Base-by-base conservation (phyloP, 1,140 invertebrate genomes). In the Lordiphosa mommai region DNA sequence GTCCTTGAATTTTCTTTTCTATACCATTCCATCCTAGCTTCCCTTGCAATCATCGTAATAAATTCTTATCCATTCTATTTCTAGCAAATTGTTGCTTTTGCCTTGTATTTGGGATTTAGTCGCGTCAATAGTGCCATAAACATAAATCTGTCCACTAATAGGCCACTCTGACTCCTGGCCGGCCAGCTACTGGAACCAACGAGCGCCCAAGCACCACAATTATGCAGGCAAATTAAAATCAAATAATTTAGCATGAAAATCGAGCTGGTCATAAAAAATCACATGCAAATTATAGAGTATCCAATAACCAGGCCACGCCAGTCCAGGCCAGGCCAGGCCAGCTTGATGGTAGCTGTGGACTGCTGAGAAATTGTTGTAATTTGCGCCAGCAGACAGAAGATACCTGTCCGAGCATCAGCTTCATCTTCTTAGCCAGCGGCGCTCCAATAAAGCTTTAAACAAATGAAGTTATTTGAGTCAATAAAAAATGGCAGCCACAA, bases 151-250 rank as follows among this genome's bases (percentile, higher is more conserved):
- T 10, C 14, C 29, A 48, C 60, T 85, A 77, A 84, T 72, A 47
- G 61, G 64, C 61, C 59, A 68, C 58, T 49, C 56, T 40, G 29
- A 6, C 13, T 40, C 16, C 8, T 46, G 20, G 44, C 37, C 27
- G 20, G 44, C 37, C 27, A 41, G 59, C 59, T 67, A 46, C 64
- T 61, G 58, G 20, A 33, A 36, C 20, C 32, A 14, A 14, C 8
- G 23, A 23, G 6, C 20, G 37, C 40, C 10, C 16, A 40, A 55
- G 64, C 44, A 61, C 71, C 44, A 46, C 82, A 86, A 86, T 86
- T 86, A 86, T 65, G 71, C 74, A 73, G 82, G 20, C 82, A 86
- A 86, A 86, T 86, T 86, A 86, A 86, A 86, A 86, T 86, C 82
- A 86, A 86, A 86, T 86, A 86, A 86, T 60, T 86, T 86, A 86